phyloP scores from a whole-genome alignment of 2,888 invertebrate genomes.

The Tinea trinotella region DNA sequence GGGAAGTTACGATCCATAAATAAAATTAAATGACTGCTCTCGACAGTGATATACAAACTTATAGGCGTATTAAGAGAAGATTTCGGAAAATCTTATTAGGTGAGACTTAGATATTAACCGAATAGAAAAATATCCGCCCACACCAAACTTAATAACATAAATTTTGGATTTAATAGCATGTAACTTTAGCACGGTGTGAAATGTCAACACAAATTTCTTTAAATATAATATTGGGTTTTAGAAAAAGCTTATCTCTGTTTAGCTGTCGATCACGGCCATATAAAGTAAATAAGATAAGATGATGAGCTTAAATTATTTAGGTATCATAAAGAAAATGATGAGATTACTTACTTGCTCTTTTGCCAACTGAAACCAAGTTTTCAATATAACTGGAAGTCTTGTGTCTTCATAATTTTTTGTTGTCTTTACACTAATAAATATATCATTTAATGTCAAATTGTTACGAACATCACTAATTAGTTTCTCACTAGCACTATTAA shows the following conservation, averaged over 20 bases:
- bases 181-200: slow-evolving; percentile 9
- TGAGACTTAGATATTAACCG: slow-evolving; percentile 14
- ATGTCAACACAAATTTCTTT: slow-evolving; percentile 8
- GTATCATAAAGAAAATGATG: neutral
- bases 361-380: slow-evolving; percentile 90
- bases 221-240: slow-evolving; percentile 1
- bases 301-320: neutral
- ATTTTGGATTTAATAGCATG: slow-evolving; percentile 3
- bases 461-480: slow-evolving; percentile 5
- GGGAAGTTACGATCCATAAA: slow-evolving; percentile 44
- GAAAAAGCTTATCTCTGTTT: neutral
- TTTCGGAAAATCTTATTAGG: slow-evolving; percentile 15
- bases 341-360: slow-evolving; percentile 79
- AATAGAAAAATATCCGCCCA: slow-evolving; percentile 16
- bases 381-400: slow-evolving; percentile 81
- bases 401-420: slow-evolving; percentile 83
- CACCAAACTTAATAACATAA: slow-evolving; percentile 6
- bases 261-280: neutral
- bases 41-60: slow-evolving; percentile 29
- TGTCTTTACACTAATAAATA: slow-evolving; percentile 91
- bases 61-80: slow-evolving; percentile 27
- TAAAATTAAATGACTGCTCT: slow-evolving; percentile 37
- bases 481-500: slow-evolving; percentile 5
- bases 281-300: slow-evolving; percentile 1
- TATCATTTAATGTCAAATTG: slow-evolving; percentile 69